Conservation (phyloP, 2,888 invertebrate species). For the Agriopis aurantiaria region DNA sequence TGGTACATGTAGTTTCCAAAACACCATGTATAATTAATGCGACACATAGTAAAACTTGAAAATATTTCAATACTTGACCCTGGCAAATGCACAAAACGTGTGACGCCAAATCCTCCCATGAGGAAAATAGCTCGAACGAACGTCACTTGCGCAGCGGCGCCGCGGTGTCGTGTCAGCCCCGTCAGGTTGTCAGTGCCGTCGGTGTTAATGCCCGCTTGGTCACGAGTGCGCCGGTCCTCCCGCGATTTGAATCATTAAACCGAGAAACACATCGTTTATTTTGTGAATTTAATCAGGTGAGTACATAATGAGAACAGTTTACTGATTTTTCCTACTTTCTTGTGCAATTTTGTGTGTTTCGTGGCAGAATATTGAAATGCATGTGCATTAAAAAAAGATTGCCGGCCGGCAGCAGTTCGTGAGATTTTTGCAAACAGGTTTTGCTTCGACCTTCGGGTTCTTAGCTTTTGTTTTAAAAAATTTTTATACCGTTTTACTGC, state of each 20-base stretch:
- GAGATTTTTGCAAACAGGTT: slow-evolving; percentile 78
- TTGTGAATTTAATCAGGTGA: slow-evolving; percentile 48
- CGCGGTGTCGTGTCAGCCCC: slow-evolving; percentile 9
- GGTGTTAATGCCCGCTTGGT: slow-evolving; percentile 81
- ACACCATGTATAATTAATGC: too few species aligned
- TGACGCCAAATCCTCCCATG: too few species aligned
- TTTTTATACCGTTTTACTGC: slow-evolving; percentile 54
- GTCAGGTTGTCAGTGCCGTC: slow-evolving; percentile 71
- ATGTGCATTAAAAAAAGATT: slow-evolving; percentile 58
- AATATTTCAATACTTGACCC: too few species aligned
- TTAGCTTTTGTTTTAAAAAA: slow-evolving; percentile 47
- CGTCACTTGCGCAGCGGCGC: slow-evolving; percentile 30
- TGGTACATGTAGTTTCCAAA: too few species aligned
- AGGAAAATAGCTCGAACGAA: slow-evolving; percentile 27
- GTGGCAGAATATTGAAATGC: slow-evolving; percentile 22
- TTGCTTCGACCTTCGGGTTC: slow-evolving; percentile 61
- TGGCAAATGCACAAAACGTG: too few species aligned
- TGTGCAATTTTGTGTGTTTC: slow-evolving; percentile 19
- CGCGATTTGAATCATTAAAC: slow-evolving; percentile 45
- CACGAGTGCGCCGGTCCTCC: slow-evolving; percentile 71
- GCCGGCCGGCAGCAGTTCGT: slow-evolving; percentile 67
- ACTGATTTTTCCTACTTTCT: neutral
- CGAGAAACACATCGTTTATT: slow-evolving; percentile 47
- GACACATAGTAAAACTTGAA: too few species aligned
- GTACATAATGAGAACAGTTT: slow-evolving; percentile 22